Conservation (phyloP, 2,113 vertebrate species). For the Calyptomena viridis region DNA sequence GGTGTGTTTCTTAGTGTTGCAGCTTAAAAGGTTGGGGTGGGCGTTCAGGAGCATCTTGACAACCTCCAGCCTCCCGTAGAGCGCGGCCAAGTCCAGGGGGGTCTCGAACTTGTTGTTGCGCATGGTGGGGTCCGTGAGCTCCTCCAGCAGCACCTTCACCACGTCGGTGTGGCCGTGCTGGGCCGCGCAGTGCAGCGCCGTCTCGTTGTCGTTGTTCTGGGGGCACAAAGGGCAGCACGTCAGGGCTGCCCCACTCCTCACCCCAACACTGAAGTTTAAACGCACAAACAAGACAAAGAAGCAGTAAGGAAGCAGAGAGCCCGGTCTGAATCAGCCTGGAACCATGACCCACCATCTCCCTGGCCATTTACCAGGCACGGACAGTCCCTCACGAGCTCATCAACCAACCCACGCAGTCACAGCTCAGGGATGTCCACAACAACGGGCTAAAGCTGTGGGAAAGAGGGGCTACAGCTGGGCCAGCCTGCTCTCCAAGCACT, state of each 20-base stretch:
- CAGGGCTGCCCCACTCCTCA: neutral
- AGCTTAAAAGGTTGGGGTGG: conserved; percentile 94
- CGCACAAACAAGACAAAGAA: conserved; percentile 17
- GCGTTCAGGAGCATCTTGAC: conserved; percentile 93
- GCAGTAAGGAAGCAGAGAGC: neutral
- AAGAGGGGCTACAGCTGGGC: neutral
- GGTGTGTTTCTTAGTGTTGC: conserved; percentile 94
- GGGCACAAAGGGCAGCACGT: neutral
- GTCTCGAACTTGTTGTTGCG: conserved; percentile 98
- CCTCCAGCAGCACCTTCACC: conserved; percentile 93
- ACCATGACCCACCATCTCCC: neutral
- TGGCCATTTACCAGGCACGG: neutral
- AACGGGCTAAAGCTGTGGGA: neutral
- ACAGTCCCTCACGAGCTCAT: neutral
- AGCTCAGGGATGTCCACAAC: neutral
- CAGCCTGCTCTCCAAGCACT: neutral
- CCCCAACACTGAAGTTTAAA: conserved; percentile 50
- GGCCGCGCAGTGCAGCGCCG: conserved; percentile 93
- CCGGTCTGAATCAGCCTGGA: neutral
- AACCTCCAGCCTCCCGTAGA: conserved; percentile 95
- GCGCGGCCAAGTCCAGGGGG: conserved; percentile 90
- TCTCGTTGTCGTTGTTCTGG: conserved; percentile 99
- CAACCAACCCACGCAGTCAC: neutral
- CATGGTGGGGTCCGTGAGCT: conserved; percentile 98
- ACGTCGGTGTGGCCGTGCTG: conserved; percentile 95